phyloP scores from a whole-genome alignment of 2,797 vertebrate species.

The Lithobates sylvaticus region DNA sequence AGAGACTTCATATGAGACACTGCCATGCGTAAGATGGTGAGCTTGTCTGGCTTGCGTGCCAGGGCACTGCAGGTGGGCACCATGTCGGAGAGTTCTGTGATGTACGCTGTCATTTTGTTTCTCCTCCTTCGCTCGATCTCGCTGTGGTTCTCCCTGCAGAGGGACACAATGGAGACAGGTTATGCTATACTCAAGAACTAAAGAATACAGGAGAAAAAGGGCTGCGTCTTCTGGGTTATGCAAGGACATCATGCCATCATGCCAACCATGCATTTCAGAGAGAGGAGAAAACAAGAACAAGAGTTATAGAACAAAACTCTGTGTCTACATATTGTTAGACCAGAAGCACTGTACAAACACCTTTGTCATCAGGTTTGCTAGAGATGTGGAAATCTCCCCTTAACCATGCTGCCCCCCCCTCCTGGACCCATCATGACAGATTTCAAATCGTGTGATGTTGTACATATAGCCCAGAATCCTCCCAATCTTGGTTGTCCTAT shows the following conservation, averaged over 20 bases:
- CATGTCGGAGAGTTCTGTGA: conserved; percentile 98
- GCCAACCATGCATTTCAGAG: conserved; percentile 46
- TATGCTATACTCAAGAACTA: background rate
- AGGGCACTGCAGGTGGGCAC: conserved; percentile 97
- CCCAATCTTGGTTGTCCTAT: no score
- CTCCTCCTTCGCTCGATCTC: conserved; percentile 94
- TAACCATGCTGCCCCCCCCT: no score
- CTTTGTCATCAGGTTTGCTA: no score
- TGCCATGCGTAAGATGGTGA: conserved; percentile 97
- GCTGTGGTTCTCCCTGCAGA: conserved; percentile 94
- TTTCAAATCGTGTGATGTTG: no score
- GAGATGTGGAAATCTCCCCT: no score
- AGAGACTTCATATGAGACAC: conserved; percentile 98
- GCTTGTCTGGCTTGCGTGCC: conserved; percentile 96
- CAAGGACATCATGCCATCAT: conserved; percentile 18
- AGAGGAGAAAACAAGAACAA: conserved; percentile 10
- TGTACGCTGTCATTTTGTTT: conserved; percentile 99
- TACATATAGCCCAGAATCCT: no score
- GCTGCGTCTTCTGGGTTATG: conserved; percentile 41
- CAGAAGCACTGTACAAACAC: no score
- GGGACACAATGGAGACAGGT: conserved; percentile 31
- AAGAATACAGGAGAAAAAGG: conserved; percentile 49
- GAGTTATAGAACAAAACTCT: conserved; percentile 3
- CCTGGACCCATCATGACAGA: no score
- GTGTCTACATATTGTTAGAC: no score